Conservation (phyloP, 2,888 invertebrate species). For the Drosophila fungiperda region DNA sequence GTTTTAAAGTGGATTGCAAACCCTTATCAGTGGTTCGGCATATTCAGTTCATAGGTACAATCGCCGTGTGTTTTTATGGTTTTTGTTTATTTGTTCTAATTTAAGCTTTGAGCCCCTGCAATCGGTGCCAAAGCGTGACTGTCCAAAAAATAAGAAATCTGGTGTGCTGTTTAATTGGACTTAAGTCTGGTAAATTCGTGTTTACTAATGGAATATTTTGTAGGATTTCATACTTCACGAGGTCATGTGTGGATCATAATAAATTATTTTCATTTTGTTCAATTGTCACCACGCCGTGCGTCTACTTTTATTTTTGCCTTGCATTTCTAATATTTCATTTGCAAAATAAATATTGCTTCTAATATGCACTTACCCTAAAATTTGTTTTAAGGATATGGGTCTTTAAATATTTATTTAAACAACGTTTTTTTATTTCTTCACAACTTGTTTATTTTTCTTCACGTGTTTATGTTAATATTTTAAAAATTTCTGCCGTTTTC, state of each 20-base stretch:
- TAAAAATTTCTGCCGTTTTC: slow-evolving; percentile 8
- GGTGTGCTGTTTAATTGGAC: slow-evolving; percentile 12
- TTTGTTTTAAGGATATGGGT: background rate
- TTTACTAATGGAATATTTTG: slow-evolving; percentile 60
- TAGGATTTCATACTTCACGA: slow-evolving; percentile 1
- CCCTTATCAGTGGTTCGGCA: slow-evolving; percentile 60
- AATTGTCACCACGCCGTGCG: background rate
- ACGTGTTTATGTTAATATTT: slow-evolving; percentile 21
- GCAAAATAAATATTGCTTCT: background rate
- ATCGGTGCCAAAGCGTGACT: slow-evolving; percentile 64
- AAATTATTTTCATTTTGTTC: slow-evolving; percentile 4
- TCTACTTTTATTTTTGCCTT: background rate
- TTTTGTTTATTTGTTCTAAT: slow-evolving; percentile 27
- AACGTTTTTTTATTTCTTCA: slow-evolving; percentile 15
- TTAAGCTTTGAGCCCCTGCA: slow-evolving; percentile 32
- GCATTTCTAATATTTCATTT: background rate
- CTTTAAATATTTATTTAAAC: background rate
- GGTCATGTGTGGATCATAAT: slow-evolving; percentile 13
- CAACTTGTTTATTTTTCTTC: slow-evolving; percentile 29
- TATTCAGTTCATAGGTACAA: slow-evolving; percentile 74
- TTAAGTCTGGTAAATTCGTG: slow-evolving; percentile 36
- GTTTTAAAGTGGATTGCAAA: slow-evolving; percentile 63
- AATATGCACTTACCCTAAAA: slow-evolving; percentile 20
- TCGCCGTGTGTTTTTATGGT: slow-evolving; percentile 7
- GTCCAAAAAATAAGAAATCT: slow-evolving; percentile 17